Evolutionary conservation across 2,113 vertebrate species (phyloP).

Genomic region (Bungarus multicinctus): DNA sequence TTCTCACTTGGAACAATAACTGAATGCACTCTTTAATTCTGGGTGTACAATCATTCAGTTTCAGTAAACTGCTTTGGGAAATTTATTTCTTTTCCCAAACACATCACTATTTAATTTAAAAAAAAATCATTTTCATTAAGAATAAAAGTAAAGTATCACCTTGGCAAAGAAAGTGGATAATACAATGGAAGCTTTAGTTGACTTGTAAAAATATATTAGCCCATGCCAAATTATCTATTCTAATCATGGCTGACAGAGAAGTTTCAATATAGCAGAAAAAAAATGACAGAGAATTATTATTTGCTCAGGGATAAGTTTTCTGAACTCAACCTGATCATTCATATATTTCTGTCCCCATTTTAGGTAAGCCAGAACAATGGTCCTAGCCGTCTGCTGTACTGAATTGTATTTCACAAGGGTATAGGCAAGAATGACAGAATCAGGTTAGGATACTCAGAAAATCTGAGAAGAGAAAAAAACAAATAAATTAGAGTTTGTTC

Average conservation of each 20-base stretch:
- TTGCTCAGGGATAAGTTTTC: slow-evolving; percentile 62
- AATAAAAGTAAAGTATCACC: slow-evolving; percentile 22
- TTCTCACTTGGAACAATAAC: slow-evolving; percentile 48
- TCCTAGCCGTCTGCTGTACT: slow-evolving; percentile 71
- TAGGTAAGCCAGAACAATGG: slow-evolving; percentile 74
- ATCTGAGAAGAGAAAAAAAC: slow-evolving; percentile 34
- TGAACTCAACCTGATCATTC: slow-evolving; percentile 62
- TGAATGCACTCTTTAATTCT: slow-evolving; percentile 29
- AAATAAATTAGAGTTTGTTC: slow-evolving; percentile 8
- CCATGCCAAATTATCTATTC: slow-evolving; percentile 15
- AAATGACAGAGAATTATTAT: slow-evolving; percentile 55
- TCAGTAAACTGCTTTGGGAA: slow-evolving; percentile 32
- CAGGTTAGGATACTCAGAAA: slow-evolving; percentile 75
- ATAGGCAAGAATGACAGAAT: slow-evolving; percentile 80
- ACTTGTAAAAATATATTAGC: slow-evolving; percentile 32
- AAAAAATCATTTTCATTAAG: slow-evolving; percentile 45
- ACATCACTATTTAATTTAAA: slow-evolving; percentile 42
- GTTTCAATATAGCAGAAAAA: neutral
- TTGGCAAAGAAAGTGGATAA: slow-evolving; percentile 27
- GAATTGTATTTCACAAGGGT: slow-evolving; percentile 70
- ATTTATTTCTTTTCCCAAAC: slow-evolving; percentile 59
- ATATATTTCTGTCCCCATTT: slow-evolving; percentile 76
- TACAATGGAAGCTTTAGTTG: neutral
- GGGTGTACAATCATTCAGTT: slow-evolving; percentile 46
- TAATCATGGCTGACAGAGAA: slow-evolving; percentile 35